phyloP scores from a whole-genome alignment of 2,113 vertebrate species.

The Pygoscelis antarcticus region DNA sequence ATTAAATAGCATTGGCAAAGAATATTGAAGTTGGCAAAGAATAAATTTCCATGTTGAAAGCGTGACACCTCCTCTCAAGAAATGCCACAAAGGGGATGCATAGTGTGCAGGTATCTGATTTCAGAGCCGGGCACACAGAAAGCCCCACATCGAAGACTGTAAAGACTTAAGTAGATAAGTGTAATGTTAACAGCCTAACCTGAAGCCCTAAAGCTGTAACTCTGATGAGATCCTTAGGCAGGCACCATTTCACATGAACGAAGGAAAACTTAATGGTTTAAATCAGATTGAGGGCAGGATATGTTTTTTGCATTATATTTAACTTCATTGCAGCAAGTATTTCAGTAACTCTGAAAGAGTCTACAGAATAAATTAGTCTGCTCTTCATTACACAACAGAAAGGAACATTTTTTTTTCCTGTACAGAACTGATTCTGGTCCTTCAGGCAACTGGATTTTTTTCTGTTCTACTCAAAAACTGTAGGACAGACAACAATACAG shows the following conservation, averaged over 20 bases:
- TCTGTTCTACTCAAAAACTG: neutral
- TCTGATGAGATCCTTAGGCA: neutral
- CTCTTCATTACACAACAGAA: neutral
- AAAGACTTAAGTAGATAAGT: neutral
- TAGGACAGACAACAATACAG: neutral
- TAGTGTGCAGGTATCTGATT: neutral
- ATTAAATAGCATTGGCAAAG: neutral
- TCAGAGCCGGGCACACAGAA: neutral
- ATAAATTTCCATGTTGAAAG: neutral
- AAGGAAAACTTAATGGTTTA: neutral
- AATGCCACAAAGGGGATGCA: neutral
- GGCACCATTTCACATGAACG: neutral
- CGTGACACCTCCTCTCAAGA: neutral
- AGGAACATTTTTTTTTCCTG: neutral
- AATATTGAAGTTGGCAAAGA: neutral
- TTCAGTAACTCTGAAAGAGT: neutral
- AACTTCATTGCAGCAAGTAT: neutral
- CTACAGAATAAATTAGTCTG: neutral
- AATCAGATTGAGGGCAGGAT: neutral
- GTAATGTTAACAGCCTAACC: neutral
- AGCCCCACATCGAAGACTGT: neutral
- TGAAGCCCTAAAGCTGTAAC: neutral
- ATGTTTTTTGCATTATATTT: neutral
- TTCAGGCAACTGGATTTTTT: neutral
- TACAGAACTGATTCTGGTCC: neutral